Conservation (phyloP, 1,140 invertebrate species). For the Panonychus citri region DNA sequence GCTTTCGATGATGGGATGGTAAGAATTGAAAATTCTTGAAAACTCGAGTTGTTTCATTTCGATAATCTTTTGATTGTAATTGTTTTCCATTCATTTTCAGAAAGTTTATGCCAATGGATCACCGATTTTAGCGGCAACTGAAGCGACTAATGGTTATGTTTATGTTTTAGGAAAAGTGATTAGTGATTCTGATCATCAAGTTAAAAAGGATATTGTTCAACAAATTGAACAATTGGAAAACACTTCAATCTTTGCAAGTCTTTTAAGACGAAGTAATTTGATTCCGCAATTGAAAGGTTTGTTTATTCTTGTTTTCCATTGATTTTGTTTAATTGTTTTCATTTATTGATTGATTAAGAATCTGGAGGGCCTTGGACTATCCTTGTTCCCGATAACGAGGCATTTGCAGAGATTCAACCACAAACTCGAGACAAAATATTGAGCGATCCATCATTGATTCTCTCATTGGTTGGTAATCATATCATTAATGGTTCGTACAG, state of each 20-base stretch:
- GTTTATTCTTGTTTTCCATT: background rate
- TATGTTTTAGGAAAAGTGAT: constrained; percentile 25
- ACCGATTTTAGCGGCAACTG: constrained; percentile 19
- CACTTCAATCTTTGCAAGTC: too few relatives aligned
- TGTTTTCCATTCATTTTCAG: constrained; percentile 5
- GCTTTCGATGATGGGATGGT: constrained; percentile 12
- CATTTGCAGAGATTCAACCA: constrained; percentile 20
- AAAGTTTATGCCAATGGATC: constrained; percentile 21
- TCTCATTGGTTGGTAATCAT: background rate
- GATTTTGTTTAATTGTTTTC: background rate
- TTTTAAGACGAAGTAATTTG: too few relatives aligned
- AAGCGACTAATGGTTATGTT: constrained; percentile 23
- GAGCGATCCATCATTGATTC: background rate
- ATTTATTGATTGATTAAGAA: constrained; percentile 1
- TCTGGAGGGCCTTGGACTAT: constrained; percentile 26
- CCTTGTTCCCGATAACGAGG: constrained; percentile 29
- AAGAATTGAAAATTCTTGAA: constrained; percentile 1
- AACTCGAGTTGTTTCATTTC: background rate
- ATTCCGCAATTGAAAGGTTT: too few relatives aligned
- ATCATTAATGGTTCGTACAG: background rate
- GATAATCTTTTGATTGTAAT: background rate
- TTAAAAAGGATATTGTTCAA: too few relatives aligned
- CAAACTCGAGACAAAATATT: background rate
- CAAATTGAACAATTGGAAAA: too few relatives aligned
- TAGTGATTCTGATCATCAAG: background rate